These are phyloP conservation scores for Eidolon helvum DNA, from an alignment of 2,113 vertebrate genomes.

Conservation along the genomic window DNA sequence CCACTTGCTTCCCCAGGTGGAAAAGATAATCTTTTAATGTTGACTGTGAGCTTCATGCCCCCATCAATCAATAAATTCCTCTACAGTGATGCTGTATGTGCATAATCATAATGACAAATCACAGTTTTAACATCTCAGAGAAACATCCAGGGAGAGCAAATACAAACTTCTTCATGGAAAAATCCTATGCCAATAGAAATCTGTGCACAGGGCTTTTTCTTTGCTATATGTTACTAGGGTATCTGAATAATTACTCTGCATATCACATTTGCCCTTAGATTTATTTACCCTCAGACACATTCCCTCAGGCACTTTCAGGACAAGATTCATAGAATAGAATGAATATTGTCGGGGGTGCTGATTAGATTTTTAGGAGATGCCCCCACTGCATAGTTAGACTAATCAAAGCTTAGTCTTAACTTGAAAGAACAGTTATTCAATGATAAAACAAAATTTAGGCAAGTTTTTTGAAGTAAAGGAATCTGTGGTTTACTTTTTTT, in stretches of 20 bases:
- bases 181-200: background rate
- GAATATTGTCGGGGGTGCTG: background rate
- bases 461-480: constrained; percentile 16
- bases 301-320: background rate
- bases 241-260: background rate
- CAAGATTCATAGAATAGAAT: background rate
- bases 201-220: background rate
- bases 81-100: background rate
- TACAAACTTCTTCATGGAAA: background rate
- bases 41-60: background rate
- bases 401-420: constrained; percentile 48
- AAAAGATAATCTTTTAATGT: background rate
- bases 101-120: background rate
- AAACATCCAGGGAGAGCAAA: background rate
- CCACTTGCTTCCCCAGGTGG: background rate
- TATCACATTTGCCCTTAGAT: background rate
- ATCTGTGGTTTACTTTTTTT: constrained; percentile 16
- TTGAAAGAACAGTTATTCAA: constrained; percentile 68
- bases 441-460: constrained; percentile 54
- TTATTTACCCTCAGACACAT: background rate
- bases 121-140: background rate
- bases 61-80: background rate
- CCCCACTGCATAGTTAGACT: constrained; percentile 43
- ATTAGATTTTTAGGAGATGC: constrained; percentile 46
- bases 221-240: background rate